A percentile compares a stretch with the other conserved stretches of the same genome.
These are phyloP conservation scores for Ctenicera cuprea DNA, from an alignment of 2,888 invertebrate genomes.

Conservation along the genomic window DNA sequence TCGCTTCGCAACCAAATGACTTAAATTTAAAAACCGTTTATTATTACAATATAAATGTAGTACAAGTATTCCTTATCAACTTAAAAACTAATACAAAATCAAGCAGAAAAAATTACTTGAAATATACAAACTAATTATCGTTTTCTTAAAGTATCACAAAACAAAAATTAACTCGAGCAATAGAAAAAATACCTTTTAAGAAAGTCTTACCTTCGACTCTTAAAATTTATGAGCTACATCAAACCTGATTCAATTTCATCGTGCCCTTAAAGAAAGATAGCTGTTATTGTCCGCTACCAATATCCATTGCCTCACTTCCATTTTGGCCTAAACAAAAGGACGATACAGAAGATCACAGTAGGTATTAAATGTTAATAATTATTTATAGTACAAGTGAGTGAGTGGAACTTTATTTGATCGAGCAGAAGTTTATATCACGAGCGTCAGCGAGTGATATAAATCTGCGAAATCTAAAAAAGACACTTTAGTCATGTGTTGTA, in stretches of 20 bases:
- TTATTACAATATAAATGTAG: conserved; percentile 34
- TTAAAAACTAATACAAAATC: conserved; percentile 37
- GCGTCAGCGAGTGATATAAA: too few relatives aligned
- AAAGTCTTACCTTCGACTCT: conserved; percentile 9
- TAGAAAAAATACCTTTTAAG: not conserved
- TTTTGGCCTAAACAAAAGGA: conserved; percentile 26
- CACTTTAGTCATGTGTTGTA: too few relatives aligned
- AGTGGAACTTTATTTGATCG: too few relatives aligned
- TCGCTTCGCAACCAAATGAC: conserved; percentile 47
- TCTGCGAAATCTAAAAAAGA: too few relatives aligned
- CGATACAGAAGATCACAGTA: too few relatives aligned
- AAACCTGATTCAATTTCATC: too few relatives aligned
- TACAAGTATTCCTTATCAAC: conserved; percentile 48
- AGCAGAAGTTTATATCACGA: too few relatives aligned
- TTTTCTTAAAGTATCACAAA: not conserved
- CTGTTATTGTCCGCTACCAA: not conserved
- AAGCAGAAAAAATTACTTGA: not conserved
- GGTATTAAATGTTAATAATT: too few relatives aligned
- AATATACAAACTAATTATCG: too few relatives aligned
- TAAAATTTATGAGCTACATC: not conserved
- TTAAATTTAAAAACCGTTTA: not conserved
- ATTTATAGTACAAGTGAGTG: too few relatives aligned
- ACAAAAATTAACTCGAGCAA: not conserved
- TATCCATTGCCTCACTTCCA: conserved; percentile 29
- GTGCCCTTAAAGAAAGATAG: not conserved